Conservation (phyloP, 92 coral and sea anemone genomes). For the Pocillopora grandis region DNA sequence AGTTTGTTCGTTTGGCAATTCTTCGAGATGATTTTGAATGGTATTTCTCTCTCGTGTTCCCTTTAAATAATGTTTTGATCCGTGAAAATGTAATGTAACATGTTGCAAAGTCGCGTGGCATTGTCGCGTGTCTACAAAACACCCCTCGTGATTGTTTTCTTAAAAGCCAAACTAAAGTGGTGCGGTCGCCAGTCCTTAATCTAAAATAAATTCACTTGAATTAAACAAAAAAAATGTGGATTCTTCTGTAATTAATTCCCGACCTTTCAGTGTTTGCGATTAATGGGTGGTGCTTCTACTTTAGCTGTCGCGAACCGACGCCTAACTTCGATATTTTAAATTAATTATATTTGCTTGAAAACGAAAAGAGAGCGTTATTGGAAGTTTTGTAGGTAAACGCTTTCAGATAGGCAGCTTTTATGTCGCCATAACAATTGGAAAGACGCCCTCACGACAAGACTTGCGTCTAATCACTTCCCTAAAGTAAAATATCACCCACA, state of each 20-base stretch:
- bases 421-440: conserved; percentile 22
- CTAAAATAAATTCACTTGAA: conserved; percentile 16
- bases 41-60: neutral
- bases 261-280: neutral
- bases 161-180: conserved; percentile 13
- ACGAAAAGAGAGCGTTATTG: conserved; percentile 6
- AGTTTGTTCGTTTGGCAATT: neutral
- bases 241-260: conserved; percentile 11
- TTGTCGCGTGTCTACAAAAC: conserved; percentile 45
- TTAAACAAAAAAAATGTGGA: conserved; percentile 4
- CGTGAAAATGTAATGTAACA: conserved; percentile 10
- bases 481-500: conserved; percentile 29
- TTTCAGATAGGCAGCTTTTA: conserved; percentile 24
- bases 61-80: conserved; percentile 14
- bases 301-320: conserved; percentile 5
- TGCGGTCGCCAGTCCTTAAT: conserved; percentile 36
- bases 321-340: conserved; percentile 15
- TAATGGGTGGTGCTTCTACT: conserved; percentile 7
- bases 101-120: conserved; percentile 43
- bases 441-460: conserved; percentile 28
- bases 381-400: neutral
- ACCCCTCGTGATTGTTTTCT: conserved; percentile 16
- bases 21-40: neutral
- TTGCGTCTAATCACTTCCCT: conserved; percentile 26
- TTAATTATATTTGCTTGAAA: conserved; percentile 28